Percentiles rank a stretch among this genome's conserved stretches.
phyloP scores from a whole-genome alignment of 2,888 invertebrate genomes.

The Dexiosoma caninum region DNA sequence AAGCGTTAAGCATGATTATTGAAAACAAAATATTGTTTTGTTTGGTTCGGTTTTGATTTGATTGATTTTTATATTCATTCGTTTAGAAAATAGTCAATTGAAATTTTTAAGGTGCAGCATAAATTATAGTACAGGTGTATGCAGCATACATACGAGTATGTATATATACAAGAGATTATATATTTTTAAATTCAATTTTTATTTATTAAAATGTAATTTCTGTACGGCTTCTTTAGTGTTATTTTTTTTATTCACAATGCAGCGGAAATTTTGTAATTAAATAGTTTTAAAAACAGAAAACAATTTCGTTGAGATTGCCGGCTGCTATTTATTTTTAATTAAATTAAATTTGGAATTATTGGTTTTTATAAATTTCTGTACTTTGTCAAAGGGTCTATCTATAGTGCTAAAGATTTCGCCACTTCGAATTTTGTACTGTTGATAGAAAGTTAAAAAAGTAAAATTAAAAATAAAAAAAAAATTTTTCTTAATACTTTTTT shows the following conservation, averaged over 20 bases:
- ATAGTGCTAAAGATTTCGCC: too few relatives aligned
- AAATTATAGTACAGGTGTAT: constrained; percentile 57
- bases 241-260: background rate
- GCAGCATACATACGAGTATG: too few relatives aligned
- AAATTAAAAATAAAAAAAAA: too few relatives aligned
- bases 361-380: too few relatives aligned
- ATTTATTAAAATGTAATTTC: constrained; percentile 53
- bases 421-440: too few relatives aligned
- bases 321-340: background rate
- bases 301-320: background rate
- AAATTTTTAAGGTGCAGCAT: constrained; percentile 54
- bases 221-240: background rate
- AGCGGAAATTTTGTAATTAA: constrained; percentile 49
- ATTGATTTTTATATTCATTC: constrained; percentile 47
- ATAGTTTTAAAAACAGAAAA: background rate
- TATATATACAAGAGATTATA: too few relatives aligned
- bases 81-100: constrained; percentile 36
- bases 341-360: too few relatives aligned
- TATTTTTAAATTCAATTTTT: constrained; percentile 16
- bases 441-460: too few relatives aligned
- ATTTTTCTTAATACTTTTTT: too few relatives aligned
- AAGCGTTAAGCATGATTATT: constrained; percentile 75
- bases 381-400: too few relatives aligned
- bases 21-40: constrained; percentile 67
- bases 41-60: constrained; percentile 29